These are phyloP conservation scores for Proteles cristata DNA, from an alignment of 2,113 vertebrate species.

Conservation along the genomic window DNA sequence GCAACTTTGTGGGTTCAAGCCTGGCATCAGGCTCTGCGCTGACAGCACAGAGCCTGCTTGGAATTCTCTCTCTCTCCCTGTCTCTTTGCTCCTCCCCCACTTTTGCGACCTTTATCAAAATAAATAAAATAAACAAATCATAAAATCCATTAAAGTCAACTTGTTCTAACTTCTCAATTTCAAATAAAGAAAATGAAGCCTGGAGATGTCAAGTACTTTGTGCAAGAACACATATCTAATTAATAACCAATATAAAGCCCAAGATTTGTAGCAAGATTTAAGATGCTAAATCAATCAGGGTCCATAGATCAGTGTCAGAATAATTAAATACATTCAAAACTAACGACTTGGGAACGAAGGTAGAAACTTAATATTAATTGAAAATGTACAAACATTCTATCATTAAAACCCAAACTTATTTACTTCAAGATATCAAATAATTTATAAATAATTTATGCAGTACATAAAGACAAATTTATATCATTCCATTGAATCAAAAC, in stretches of 20 bases:
- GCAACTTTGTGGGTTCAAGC: too few species aligned
- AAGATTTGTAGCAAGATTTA: background rate
- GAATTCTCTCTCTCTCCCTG: too few species aligned
- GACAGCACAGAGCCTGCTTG: too few species aligned
- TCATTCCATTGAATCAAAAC: constrained; percentile 12
- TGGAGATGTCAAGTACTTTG: background rate
- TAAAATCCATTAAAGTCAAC: background rate
- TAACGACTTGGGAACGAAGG: background rate
- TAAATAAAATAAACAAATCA: background rate
- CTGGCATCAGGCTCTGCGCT: too few species aligned
- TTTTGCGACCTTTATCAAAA: too few species aligned
- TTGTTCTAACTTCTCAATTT: background rate
- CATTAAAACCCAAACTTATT: constrained; percentile 31
- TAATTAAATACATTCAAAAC: background rate
- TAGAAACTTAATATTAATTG: constrained; percentile 1
- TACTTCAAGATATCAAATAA: constrained; percentile 29
- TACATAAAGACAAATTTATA: constrained; percentile 42
- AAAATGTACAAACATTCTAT: background rate
- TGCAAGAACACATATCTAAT: background rate
- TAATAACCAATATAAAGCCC: background rate
- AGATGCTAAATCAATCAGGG: background rate
- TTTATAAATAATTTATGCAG: constrained; percentile 12
- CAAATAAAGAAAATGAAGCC: constrained; percentile 11
- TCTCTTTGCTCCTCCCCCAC: too few species aligned
- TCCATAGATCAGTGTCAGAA: background rate